Percentiles rank a stretch among this genome's conserved stretches.
These are phyloP conservation scores for Micrastur ruficollis DNA, from an alignment of 2,797 vertebrate species.

Conservation along the genomic window DNA sequence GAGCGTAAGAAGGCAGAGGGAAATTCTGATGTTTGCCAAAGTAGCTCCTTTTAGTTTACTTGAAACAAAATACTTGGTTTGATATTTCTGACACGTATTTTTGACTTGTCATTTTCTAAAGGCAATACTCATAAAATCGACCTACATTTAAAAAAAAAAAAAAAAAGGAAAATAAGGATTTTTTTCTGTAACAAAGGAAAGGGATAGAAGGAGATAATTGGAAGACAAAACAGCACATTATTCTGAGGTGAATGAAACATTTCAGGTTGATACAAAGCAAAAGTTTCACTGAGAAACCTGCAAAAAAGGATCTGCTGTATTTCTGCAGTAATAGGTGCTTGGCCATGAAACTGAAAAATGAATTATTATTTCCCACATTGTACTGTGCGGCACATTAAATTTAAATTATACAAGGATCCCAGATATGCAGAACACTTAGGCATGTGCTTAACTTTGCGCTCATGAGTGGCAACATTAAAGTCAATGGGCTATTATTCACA, in stretches of 20 bases:
- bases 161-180: neutral
- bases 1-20: neutral
- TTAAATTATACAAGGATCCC: neutral
- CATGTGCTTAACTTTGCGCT: slow-evolving; percentile 28
- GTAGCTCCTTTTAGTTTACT: neutral
- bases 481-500: slow-evolving; percentile 44
- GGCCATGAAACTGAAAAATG: slow-evolving; percentile 13
- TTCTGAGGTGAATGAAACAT: neutral
- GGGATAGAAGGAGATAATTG: neutral
- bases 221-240: neutral
- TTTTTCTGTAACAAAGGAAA: neutral
- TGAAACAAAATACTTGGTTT: neutral
- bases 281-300: neutral
- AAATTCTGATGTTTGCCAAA: neutral
- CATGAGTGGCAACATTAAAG: slow-evolving; percentile 30
- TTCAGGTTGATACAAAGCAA: neutral
- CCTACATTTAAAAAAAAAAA: neutral
- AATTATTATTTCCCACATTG: slow-evolving; percentile 32
- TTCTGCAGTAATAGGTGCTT: neutral
- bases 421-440: slow-evolving; percentile 28
- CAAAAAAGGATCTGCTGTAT: neutral
- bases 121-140: neutral
- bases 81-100: neutral
- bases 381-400: slow-evolving; percentile 33
- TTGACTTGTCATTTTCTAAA: neutral